Evolutionary conservation across 2,888 invertebrate genomes (phyloP).

Genomic region (Lagria hirta): DNA sequence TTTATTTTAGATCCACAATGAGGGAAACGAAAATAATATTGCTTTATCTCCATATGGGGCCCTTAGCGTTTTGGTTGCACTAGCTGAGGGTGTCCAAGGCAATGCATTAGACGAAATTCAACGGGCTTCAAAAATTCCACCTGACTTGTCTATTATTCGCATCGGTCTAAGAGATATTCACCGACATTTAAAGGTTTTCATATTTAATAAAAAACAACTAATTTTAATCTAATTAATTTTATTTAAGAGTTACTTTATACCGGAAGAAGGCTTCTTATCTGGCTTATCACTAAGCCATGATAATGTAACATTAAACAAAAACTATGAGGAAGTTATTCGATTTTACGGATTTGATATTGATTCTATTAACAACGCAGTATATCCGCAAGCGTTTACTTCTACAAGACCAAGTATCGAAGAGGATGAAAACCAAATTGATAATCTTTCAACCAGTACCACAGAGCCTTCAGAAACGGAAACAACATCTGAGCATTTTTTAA

Average conservation of each 20-base stretch:
- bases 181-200: slow-evolving; percentile 70
- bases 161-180: slow-evolving; percentile 83
- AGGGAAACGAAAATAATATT: slow-evolving; percentile 75
- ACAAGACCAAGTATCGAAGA: slow-evolving; percentile 18
- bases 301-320: slow-evolving; percentile 72
- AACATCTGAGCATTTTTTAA: not conserved
- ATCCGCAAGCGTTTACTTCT: slow-evolving; percentile 36
- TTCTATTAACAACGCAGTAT: slow-evolving; percentile 49
- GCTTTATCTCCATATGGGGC: slow-evolving; percentile 84
- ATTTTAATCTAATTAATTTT: slow-evolving; percentile 11
- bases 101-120: slow-evolving; percentile 72
- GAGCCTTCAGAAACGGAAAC: slow-evolving; percentile 25
- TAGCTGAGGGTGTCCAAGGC: slow-evolving; percentile 77
- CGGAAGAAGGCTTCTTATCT: slow-evolving; percentile 78
- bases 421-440: slow-evolving; percentile 9
- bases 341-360: slow-evolving; percentile 82
- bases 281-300: slow-evolving; percentile 78
- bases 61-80: slow-evolving; percentile 75
- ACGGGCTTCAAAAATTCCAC: slow-evolving; percentile 69
- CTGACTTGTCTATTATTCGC: slow-evolving; percentile 71
- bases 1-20: slow-evolving; percentile 63
- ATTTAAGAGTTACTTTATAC: slow-evolving; percentile 78
- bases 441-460: not conserved
- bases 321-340: slow-evolving; percentile 70
- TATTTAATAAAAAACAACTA: slow-evolving; percentile 8